Conservation (phyloP, 2,888 invertebrate species). For the Melieria omissa region DNA sequence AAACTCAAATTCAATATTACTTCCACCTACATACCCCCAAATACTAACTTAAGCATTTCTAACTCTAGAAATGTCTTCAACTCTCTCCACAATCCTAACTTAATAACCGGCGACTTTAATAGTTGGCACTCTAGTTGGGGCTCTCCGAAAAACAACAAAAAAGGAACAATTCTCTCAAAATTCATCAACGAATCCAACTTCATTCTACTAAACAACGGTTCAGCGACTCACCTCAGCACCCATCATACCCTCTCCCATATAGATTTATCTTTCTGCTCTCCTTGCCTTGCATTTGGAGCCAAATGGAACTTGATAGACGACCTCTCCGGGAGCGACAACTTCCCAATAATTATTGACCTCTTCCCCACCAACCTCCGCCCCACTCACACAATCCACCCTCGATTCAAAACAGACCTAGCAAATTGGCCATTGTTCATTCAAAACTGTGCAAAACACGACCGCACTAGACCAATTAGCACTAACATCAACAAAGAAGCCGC, state of each 20-base stretch:
- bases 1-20: slow-evolving; percentile 39
- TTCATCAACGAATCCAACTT: slow-evolving; percentile 22
- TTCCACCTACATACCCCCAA: slow-evolving; percentile 32
- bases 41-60: background rate
- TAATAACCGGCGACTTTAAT: slow-evolving; percentile 24
- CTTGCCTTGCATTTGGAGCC: slow-evolving; percentile 1
- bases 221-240: slow-evolving; percentile 37
- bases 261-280: slow-evolving; percentile 36
- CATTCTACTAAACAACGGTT: slow-evolving; percentile 26
- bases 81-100: background rate
- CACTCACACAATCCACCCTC: background rate
- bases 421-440: slow-evolving; percentile 9
- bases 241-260: slow-evolving; percentile 41
- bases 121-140: slow-evolving; percentile 25
- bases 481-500: slow-evolving; percentile 33
- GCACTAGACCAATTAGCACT: background rate
- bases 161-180: slow-evolving; percentile 11
- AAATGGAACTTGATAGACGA: slow-evolving; percentile 11
- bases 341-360: slow-evolving; percentile 22
- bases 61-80: slow-evolving; percentile 24
- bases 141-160: background rate
- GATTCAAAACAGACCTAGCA: slow-evolving; percentile 15
- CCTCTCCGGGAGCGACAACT: slow-evolving; percentile 32
- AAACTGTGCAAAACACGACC: background rate
- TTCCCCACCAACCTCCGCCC: background rate